phyloP scores from a whole-genome alignment of 1,140 invertebrate genomes.

The Centruroides sculpturatus region DNA sequence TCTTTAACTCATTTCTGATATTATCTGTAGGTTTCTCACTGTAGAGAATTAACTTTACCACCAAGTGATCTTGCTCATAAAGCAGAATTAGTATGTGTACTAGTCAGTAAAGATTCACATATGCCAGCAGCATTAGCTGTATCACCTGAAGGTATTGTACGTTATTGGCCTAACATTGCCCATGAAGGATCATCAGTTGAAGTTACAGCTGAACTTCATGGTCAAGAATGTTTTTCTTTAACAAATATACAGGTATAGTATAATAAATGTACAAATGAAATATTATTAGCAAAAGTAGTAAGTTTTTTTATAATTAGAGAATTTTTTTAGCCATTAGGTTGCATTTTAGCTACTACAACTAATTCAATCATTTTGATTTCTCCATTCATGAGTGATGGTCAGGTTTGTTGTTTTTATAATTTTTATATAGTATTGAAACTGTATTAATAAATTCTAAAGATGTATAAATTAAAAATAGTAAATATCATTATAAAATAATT shows the following conservation, averaged over 20 bases:
- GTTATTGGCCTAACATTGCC: constrained; percentile 79
- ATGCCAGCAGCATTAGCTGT: constrained; percentile 77
- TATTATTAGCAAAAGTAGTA: not conserved
- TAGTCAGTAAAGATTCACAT: constrained; percentile 48
- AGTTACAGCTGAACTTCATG: constrained; percentile 51
- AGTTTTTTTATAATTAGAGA: not conserved
- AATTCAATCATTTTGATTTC: constrained; percentile 62
- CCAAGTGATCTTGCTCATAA: constrained; percentile 82
- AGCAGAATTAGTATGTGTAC: constrained; percentile 72
- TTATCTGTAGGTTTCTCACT: constrained; percentile 27
- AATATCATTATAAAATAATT: no score
- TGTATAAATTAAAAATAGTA: no score
- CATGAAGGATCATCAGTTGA: constrained; percentile 76
- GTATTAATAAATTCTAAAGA: no score
- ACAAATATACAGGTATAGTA: constrained; percentile 24
- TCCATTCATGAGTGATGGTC: constrained; percentile 38
- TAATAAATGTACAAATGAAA: not conserved
- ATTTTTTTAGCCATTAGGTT: constrained; percentile 51
- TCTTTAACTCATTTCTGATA: no score
- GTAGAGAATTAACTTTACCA: constrained; percentile 68
- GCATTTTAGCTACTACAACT: constrained; percentile 77
- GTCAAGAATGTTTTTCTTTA: constrained; percentile 61
- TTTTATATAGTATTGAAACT: no score
- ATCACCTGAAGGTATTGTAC: constrained; percentile 77
- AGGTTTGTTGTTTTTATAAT: constrained; percentile 23